Evolutionary conservation across 2,888 invertebrate species (phyloP).

Genomic region (Anticlea derivata): DNA sequence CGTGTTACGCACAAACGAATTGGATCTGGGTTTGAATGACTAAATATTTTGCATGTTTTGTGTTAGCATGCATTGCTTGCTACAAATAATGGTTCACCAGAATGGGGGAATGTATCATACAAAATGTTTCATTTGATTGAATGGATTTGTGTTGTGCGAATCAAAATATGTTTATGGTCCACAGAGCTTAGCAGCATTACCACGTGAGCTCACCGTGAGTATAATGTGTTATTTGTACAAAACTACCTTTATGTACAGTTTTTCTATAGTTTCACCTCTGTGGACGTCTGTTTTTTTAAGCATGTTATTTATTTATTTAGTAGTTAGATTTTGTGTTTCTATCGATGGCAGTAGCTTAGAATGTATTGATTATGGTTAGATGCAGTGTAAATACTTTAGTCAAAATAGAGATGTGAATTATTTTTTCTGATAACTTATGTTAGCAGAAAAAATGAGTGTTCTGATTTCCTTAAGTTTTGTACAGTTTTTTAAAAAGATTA

Average conservation of each 20-base stretch:
- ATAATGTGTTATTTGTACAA: conserved; percentile 44
- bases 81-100: conserved; percentile 28
- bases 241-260: conserved; percentile 21
- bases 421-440: too few species aligned
- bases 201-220: conserved; percentile 92
- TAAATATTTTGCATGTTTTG: conserved; percentile 35
- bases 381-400: too few species aligned
- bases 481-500: too few species aligned
- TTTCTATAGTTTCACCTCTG: conserved; percentile 23
- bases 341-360: too few species aligned
- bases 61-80: conserved; percentile 34
- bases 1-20: conserved; percentile 35
- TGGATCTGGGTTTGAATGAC: conserved; percentile 38
- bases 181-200: conserved; percentile 92
- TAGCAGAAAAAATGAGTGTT: too few species aligned
- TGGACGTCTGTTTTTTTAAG: conserved; percentile 23
- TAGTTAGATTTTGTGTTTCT: not conserved
- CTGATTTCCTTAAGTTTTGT: too few species aligned
- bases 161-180: conserved; percentile 84
- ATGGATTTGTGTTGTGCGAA: conserved; percentile 55
- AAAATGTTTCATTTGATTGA: conserved; percentile 35
- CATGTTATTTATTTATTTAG: conserved; percentile 2
- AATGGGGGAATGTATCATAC: conserved; percentile 51
- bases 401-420: too few species aligned
- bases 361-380: too few species aligned